These are phyloP conservation scores for Cynodonichthys magdalenae DNA, from an alignment of 2,797 vertebrate genomes.

Conservation along the genomic window DNA sequence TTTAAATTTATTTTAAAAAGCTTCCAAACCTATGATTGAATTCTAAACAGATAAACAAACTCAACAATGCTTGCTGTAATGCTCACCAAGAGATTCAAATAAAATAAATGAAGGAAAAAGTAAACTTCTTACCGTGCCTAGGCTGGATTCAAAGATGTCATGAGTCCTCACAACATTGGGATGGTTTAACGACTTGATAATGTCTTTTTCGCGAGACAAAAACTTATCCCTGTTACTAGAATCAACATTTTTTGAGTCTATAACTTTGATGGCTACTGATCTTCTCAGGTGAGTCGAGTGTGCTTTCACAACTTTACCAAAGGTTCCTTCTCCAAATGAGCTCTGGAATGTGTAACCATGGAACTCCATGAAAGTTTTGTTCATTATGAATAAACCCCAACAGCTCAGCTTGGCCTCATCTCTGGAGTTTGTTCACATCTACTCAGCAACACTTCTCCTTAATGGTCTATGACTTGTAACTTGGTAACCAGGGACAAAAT, in stretches of 20 bases:
- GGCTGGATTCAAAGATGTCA: slow-evolving; percentile 19
- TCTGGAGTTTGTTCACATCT: no score
- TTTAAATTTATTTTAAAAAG: no score
- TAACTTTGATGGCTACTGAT: slow-evolving; percentile 30
- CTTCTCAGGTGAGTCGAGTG: slow-evolving; percentile 3
- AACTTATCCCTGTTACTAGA: slow-evolving; percentile 1
- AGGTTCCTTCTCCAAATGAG: slow-evolving; percentile 23
- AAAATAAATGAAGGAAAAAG: neutral
- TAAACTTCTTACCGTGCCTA: slow-evolving; percentile 15
- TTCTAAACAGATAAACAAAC: no score
- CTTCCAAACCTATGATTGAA: no score
- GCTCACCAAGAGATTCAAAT: neutral
- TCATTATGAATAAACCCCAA: neutral
- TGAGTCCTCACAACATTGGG: slow-evolving; percentile 33
- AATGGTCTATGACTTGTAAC: no score
- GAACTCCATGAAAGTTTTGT: slow-evolving; percentile 10
- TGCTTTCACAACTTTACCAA: slow-evolving; percentile 36
- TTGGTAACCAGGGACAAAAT: no score
- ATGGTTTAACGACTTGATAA: slow-evolving; percentile 23
- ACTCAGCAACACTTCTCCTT: no score
- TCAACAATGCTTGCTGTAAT: neutral
- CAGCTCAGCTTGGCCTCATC: no score
- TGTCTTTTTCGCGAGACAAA: slow-evolving; percentile 18
- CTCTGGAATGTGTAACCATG: slow-evolving; percentile 14
- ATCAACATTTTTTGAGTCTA: neutral